These are phyloP conservation scores for Rhipidura dahli DNA, from an alignment of 2,113 vertebrate genomes.

Conservation along the genomic window DNA sequence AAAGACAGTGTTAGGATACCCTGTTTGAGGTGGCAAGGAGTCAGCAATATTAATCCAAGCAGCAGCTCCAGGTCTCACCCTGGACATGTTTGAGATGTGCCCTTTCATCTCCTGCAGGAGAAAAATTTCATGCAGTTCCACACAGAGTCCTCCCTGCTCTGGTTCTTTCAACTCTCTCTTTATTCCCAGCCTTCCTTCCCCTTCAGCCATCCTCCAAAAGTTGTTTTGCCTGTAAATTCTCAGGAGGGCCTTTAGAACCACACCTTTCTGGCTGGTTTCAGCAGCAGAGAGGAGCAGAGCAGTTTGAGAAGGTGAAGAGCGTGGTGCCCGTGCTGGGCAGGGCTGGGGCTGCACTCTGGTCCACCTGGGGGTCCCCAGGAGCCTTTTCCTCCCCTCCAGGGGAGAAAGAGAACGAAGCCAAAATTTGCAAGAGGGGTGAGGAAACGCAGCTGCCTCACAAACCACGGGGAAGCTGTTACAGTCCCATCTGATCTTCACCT, in stretches of 20 bases:
- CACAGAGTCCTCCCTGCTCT: not conserved
- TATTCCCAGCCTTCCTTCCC: not conserved
- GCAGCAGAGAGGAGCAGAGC: not conserved
- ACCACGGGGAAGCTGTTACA: not conserved
- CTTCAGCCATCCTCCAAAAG: not conserved
- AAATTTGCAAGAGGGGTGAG: fast-evolving
- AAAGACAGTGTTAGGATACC: fast-evolving
- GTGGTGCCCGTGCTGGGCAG: not conserved
- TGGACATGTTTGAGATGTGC: not conserved
- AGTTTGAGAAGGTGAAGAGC: fast-evolving
- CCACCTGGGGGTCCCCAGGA: not conserved
- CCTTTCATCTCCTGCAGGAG: not conserved
- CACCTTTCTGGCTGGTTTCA: not conserved
- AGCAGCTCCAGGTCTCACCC: not conserved
- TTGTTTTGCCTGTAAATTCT: not conserved
- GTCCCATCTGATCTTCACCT: fast-evolving
- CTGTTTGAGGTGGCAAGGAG: not conserved
- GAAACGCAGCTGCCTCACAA: not conserved
- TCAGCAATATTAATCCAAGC: not conserved
- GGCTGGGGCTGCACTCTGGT: not conserved
- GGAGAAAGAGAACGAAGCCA: not conserved
- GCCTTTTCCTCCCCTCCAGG: fast-evolving
- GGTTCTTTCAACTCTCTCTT: not conserved
- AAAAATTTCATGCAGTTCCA: not conserved
- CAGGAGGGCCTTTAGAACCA: not conserved